Evolutionary conservation across 2,113 vertebrate genomes (phyloP).

Genomic region (Scatophagus argus): DNA sequence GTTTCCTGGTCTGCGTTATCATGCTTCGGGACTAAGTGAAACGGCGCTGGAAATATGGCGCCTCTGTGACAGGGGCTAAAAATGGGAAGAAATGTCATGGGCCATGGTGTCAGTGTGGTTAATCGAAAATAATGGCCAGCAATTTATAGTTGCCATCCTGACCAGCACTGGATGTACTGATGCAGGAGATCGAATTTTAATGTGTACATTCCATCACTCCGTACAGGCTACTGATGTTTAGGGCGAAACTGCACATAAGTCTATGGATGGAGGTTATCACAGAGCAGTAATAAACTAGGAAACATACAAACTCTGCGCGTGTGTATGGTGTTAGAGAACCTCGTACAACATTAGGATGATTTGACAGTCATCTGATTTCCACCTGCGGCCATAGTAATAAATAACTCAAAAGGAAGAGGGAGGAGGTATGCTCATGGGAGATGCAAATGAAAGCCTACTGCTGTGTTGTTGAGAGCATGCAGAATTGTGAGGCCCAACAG

Average conservation of each 20-base stretch:
- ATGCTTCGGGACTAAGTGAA: conserved; percentile 67
- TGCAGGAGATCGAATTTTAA: conserved; percentile 81
- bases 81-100: conserved; percentile 70
- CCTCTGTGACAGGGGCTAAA: conserved; percentile 58
- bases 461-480: conserved; percentile 45
- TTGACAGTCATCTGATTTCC: conserved; percentile 64
- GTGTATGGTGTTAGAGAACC: neutral
- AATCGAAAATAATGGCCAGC: conserved; percentile 82
- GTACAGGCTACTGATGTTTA: conserved; percentile 70
- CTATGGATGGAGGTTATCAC: conserved; percentile 70
- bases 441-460: conserved; percentile 74
- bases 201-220: conserved; percentile 77
- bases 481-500: conserved; percentile 41
- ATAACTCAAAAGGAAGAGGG: conserved; percentile 29
- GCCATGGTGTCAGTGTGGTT: conserved; percentile 72
- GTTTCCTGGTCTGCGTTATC: conserved; percentile 71
- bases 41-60: conserved; percentile 60
- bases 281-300: conserved; percentile 52
- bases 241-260: conserved; percentile 70
- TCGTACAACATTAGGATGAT: conserved; percentile 32
- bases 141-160: conserved; percentile 78
- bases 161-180: conserved; percentile 76
- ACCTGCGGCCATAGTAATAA: conserved; percentile 58
- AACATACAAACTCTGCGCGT: conserved; percentile 19
- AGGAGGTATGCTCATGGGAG: conserved; percentile 36